phyloP scores from a whole-genome alignment of 2,113 vertebrate genomes.

The Litocranius walleri region DNA sequence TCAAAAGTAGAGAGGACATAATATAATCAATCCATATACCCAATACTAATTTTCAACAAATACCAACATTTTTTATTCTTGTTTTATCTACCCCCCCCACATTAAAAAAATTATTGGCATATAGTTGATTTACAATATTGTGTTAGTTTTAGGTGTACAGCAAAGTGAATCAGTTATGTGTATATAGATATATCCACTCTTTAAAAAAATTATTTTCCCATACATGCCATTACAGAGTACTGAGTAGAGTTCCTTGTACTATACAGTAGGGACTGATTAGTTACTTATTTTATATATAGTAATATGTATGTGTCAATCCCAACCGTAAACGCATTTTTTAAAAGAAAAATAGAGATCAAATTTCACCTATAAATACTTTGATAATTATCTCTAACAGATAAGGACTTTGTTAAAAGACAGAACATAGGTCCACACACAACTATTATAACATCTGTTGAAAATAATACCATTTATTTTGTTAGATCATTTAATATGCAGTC shows the following conservation, averaged over 20 bases:
- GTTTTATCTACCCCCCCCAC: not conserved
- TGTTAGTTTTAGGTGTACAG: not conserved
- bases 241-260: not conserved
- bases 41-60: not conserved
- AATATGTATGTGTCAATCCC: not conserved
- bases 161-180: not conserved
- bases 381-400: not conserved
- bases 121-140: not conserved
- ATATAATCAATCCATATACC: not conserved
- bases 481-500: not conserved
- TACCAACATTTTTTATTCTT: not conserved
- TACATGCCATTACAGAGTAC: not conserved
- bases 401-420: not conserved
- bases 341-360: not conserved
- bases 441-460: not conserved
- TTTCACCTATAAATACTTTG: not conserved
- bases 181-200: not conserved
- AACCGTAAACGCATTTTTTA: accelerated
- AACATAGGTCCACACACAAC: not conserved
- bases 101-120: not conserved
- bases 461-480: not conserved
- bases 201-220: not conserved
- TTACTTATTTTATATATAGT: not conserved
- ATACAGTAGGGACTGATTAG: not conserved
- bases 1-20: not conserved